These are phyloP conservation scores for Tipula helvola DNA, from an alignment of 2,888 invertebrate species.

Conservation along the genomic window DNA sequence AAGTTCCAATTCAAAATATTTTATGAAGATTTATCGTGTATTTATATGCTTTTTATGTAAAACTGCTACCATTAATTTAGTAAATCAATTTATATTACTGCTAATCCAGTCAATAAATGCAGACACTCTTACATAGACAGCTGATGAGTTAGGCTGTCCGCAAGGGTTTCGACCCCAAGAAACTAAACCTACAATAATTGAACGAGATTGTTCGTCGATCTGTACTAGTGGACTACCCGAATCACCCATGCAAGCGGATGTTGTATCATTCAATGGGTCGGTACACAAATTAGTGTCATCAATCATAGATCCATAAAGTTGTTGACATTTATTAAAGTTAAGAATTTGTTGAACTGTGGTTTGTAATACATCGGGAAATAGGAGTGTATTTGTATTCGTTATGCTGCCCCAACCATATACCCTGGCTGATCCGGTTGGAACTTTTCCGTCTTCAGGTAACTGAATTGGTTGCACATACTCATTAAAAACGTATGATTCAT, in stretches of 20 bases:
- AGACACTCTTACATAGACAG: conserved; percentile 32
- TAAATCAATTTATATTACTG: too few species aligned
- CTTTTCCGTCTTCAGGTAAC: conserved; percentile 26
- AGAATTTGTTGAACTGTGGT: neutral
- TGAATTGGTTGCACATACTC: conserved; percentile 27
- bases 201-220: conserved; percentile 14
- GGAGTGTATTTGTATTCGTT: conserved; percentile 13
- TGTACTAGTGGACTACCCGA: conserved; percentile 31
- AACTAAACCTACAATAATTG: conserved; percentile 33
- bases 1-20: too few species aligned
- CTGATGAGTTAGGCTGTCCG: conserved; percentile 26
- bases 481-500: conserved; percentile 24
- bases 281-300: conserved; percentile 34
- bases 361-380: neutral
- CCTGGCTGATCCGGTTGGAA: conserved; percentile 23
- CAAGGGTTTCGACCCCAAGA: conserved; percentile 39
- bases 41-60: too few species aligned
- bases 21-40: too few species aligned
- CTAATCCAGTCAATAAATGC: conserved; percentile 28
- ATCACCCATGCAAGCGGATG: conserved; percentile 37
- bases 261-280: conserved; percentile 30
- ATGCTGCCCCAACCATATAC: conserved; percentile 37
- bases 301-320: conserved; percentile 16
- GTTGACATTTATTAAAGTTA: neutral
- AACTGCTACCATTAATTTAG: too few species aligned